phyloP scores from a whole-genome alignment of 2,113 vertebrate species.

The Ammospiza caudacuta region DNA sequence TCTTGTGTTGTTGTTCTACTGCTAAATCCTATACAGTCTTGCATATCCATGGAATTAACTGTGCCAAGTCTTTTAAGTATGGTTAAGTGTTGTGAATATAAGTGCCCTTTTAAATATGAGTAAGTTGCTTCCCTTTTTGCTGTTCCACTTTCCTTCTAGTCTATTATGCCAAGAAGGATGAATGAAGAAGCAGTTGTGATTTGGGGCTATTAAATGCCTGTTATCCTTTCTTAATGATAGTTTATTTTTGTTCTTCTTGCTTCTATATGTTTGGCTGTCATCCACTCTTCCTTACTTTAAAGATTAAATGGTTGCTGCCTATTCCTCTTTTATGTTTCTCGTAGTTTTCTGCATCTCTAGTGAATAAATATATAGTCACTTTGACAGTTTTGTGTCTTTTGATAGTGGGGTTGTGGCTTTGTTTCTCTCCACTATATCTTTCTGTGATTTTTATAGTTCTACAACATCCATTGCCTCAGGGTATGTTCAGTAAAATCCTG shows the following conservation, averaged over 20 bases:
- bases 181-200: neutral
- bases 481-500: constrained; percentile 3
- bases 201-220: neutral
- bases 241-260: neutral
- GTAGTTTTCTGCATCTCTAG: neutral
- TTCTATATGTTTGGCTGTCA: neutral
- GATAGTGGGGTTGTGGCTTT: neutral
- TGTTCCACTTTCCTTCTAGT: neutral
- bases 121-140: neutral
- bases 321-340: neutral
- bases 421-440: neutral
- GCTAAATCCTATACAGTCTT: neutral
- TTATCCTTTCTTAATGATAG: neutral
- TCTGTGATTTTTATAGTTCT: constrained; percentile 15
- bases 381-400: constrained; percentile 10
- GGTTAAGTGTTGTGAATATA: neutral
- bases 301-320: neutral
- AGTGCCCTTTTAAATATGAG: neutral
- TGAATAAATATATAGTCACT: neutral
- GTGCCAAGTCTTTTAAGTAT: neutral
- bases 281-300: neutral
- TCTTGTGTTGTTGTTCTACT: neutral
- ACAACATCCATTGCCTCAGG: neutral
- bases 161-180: neutral
- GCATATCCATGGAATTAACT: neutral